These are phyloP conservation scores for Myrmecophaga tridactyla DNA, from an alignment of 2,113 vertebrate genomes.

Conservation along the genomic window DNA sequence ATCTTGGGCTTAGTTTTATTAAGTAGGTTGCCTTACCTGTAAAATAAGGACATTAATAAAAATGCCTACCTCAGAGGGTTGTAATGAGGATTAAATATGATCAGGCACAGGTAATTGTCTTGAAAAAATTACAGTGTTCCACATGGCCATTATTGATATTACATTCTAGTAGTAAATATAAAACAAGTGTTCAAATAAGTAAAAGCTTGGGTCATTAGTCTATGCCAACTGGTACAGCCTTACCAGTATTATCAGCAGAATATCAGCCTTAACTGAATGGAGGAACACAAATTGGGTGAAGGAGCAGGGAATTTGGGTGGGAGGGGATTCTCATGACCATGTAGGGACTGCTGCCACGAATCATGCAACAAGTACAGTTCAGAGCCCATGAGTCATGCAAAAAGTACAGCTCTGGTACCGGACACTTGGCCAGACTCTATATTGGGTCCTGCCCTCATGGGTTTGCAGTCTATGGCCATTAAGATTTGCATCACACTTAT, in stretches of 20 bases:
- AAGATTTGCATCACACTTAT: background rate
- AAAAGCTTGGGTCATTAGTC: background rate
- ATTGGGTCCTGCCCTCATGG: background rate
- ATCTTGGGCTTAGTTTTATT: background rate
- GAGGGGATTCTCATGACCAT: background rate
- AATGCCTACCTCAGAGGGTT: background rate
- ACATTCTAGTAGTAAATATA: background rate
- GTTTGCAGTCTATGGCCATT: background rate
- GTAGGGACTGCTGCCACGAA: background rate
- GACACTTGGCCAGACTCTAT: background rate
- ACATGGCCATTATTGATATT: background rate
- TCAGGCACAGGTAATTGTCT: background rate
- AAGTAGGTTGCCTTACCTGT: background rate
- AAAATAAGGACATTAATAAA: constrained; percentile 6
- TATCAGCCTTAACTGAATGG: background rate
- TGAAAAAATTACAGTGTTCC: background rate
- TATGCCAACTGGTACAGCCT: background rate
- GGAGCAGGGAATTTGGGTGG: background rate
- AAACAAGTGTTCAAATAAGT: background rate
- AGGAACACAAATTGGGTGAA: background rate
- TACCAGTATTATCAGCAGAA: background rate
- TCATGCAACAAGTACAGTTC: background rate
- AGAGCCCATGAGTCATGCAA: background rate
- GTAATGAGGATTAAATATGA: background rate
- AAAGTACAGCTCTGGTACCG: background rate